Evolutionary conservation across 2,113 vertebrate species (phyloP), one percentile per base, ranked within the genome.

Genomic region (Xiphophorus hellerii): DNA sequence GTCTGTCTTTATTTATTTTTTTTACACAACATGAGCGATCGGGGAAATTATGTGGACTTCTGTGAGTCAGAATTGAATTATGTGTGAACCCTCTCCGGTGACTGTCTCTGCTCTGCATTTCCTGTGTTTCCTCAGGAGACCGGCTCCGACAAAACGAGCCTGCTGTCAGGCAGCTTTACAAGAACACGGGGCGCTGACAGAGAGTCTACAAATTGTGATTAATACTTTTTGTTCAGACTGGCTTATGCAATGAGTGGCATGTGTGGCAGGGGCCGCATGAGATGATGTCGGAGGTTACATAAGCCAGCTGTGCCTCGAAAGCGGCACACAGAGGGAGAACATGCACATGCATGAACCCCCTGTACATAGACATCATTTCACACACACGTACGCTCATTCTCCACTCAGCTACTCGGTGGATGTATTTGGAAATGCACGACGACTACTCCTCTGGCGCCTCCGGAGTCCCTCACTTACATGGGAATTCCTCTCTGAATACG

Each of bases 401-500:
- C 29, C 31, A 27, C 63, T 54, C 62, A 39, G 66, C 11, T 25
- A 60, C 69, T 82, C 62, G 17, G 73, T 71, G 81, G 76, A 69
- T 60, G 44, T 35, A 71, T 81, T 39, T 63, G 44, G 51, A 71
- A 76, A 76, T 78, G 71, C 62, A 73, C 71, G 58, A 51, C 66
- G 67, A 77, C 44, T 62, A 4, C 77, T 82, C 76, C 77, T 64
- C 73, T 27, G 27, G 35, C n/a, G 28, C 79, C 78, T 81, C 78
- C 31, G 12, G 71, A 66, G 78, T 62, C 75, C 80, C 74, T 44
- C 17, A 58, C 81, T 77, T 81, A 76, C 76, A 80, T 70, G 84
- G 87, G 88, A 87, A 90, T 89, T 80, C 88, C 87, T 85, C 71
- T 71, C 73, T 91, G 83, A 90, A 90, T 92, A 74, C 78, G 81